Evolutionary conservation across 2,888 invertebrate species (phyloP), one percentile per base, ranked within the genome.

Genomic region (Scaptomyza cyrtandrae): DNA sequence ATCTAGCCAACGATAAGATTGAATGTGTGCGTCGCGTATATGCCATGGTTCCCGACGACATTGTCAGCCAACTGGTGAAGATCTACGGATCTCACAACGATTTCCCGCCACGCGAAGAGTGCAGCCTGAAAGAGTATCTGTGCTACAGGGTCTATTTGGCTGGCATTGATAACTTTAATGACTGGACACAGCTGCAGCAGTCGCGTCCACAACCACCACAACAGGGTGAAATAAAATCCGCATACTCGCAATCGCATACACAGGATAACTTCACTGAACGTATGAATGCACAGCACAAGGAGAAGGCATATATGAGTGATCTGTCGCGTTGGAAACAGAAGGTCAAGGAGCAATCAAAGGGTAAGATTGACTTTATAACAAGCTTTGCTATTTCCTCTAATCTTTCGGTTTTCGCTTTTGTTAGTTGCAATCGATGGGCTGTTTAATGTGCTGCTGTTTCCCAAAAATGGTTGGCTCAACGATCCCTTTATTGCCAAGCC

Each of bases 401-500:
- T 16, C 16, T 10, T 9, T 41, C 0, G 9, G 14, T 19, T 19
- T 19, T 19, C 16, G 16, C 16, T 16, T 41, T 16, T 41, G 9
- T 0, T 94, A 95, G 95, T 94, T 60, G 96, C 97, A 0, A 96
- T 96, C 81, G 95, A 95, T 69, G 93, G 96, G 55, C 93, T 98
- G 7, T 97, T 96, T 91, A 98, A 98, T 92, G 96, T 98, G 0
- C 91, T 98, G 39, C 91, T 97, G 10, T 98, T 98, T 90, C 97
- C 98, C 3, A 96, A 97, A 80, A 96, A 95, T 29, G 98, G 98
- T 6, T 98, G 98, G 98, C 93, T 98, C 65, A 94, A 95, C 46
- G 98, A 98, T 90, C 93, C 94, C 14, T 93, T 91, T 75, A 93
- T 93, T 48, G 92, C 93, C 16, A 93, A 93, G 56, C 93, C 93